Conservation (phyloP, 2,113 vertebrate genomes). For the Lonchura striata region DNA sequence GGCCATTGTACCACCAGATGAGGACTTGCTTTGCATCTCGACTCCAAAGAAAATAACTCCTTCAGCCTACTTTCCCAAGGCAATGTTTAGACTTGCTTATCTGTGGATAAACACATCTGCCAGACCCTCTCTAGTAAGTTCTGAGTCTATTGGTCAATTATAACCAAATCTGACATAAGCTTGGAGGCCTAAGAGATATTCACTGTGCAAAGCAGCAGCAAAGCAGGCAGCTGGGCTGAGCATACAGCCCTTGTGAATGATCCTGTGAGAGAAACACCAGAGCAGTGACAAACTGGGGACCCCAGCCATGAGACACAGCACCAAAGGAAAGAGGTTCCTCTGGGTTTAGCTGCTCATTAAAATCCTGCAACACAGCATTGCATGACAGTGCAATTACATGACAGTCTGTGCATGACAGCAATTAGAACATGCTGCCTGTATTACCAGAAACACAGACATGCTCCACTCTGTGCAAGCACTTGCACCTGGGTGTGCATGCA, state of each 20-base stretch:
- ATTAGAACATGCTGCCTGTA: neutral
- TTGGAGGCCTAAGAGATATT: neutral
- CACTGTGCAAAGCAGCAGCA: neutral
- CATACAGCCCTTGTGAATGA: rapidly evolving
- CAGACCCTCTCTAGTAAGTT: neutral
- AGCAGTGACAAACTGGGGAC: neutral
- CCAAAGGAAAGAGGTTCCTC: neutral
- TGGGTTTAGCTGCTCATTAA: neutral
- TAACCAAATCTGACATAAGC: neutral
- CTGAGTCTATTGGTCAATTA: slow-evolving; percentile 18
- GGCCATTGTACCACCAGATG: neutral
- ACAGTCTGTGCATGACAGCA: neutral
- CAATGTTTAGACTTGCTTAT: slow-evolving; percentile 43
- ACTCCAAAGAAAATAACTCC: neutral
- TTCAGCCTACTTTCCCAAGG: neutral
- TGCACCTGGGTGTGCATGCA: rapidly evolving
- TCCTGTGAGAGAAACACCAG: neutral
- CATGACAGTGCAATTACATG: too few species aligned
- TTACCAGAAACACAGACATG: rapidly evolving
- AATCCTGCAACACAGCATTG: neutral
- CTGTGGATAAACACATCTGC: neutral
- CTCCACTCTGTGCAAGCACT: neutral
- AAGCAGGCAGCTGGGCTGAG: neutral
- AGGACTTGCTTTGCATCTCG: neutral
- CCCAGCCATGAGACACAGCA: rapidly evolving